Evolutionary conservation across 1,140 invertebrate species (phyloP).

Genomic region (Achatina immaculata): DNA sequence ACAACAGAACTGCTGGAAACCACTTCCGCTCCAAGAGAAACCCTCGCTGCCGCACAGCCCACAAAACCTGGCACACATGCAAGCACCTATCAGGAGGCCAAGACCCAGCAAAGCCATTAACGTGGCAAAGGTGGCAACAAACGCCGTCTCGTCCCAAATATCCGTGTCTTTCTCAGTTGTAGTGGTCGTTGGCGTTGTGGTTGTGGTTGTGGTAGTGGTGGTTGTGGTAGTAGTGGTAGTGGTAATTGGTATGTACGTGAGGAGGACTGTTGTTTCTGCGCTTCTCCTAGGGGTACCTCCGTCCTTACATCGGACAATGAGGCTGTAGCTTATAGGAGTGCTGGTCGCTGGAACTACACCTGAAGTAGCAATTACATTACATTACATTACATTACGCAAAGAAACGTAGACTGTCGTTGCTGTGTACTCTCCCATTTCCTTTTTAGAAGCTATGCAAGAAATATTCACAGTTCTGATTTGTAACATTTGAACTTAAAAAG

Average conservation of each 20-base stretch:
- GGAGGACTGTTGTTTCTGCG: conserved; percentile 32
- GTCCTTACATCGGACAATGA: conserved; percentile 42
- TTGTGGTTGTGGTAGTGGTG: conserved; percentile 41
- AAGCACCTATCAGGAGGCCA: conserved; percentile 3
- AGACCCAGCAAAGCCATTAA: conserved; percentile 38
- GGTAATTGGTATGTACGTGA: conserved; percentile 41
- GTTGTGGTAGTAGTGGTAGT: conserved; percentile 44
- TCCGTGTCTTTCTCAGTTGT: conserved; percentile 33
- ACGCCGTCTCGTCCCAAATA: conserved; percentile 36
- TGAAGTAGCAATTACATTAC: neutral
- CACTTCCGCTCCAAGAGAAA: neutral
- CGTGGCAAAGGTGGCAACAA: conserved; percentile 37
- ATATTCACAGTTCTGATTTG: no score
- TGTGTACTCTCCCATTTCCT: no score
- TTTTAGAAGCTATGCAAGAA: no score
- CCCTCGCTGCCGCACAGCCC: neutral
- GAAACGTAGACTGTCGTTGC: neutral
- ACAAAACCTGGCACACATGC: conserved; percentile 12
- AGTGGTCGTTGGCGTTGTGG: conserved; percentile 35
- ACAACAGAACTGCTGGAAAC: neutral
- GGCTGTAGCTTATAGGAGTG: conserved; percentile 36
- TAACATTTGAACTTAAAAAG: no score
- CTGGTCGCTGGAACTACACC: conserved; percentile 33
- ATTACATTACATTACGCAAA: neutral
- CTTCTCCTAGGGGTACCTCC: conserved; percentile 32